Base-by-base conservation (phyloP, 2,797 vertebrate genomes). In the Acanthurus leucopareius region DNA sequence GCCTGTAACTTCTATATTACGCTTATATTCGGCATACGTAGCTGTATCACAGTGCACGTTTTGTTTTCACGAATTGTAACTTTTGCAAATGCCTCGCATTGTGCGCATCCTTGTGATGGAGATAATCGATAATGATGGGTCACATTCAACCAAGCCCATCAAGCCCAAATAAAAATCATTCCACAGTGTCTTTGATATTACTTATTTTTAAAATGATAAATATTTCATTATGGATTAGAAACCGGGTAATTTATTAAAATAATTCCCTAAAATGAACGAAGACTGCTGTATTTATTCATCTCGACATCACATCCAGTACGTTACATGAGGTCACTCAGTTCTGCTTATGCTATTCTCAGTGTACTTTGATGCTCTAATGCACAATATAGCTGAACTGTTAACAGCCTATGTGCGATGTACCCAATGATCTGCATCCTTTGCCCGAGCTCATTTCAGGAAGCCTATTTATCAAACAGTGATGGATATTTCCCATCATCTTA, bases 21-120 rank as follows among this genome's bases (percentile, higher is more conserved):
- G 1, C 4, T 15, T 35, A n/a, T 32, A 5, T 58, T 19, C 3
- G 1, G 4, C 20, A 3, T 17, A 42, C n/a, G 5, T 13, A 19
- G 4, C 28, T 9, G 40, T 42, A 9, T 45, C 54, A 4, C 7
- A 5, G 6, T 35, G 53, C 17, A 16, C n/a, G 42, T 15, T n/a
- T 22, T 54, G 17, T 25, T 22, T 38, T 8, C 3, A 7, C 19
- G 10, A 25, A 25, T 15, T 15, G 1, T 5, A 38, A 54, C 28
- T 42, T 62, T 49, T 10, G 7, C 10, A 38, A 69, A n/a, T 28
- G 42, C 8, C 10, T 16, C 1, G 1, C 38, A 1, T 19, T 54
- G 20, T 54, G 28, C 42, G 51, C 19, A 11, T 49, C n/a, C 32
- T 49, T 7, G 40, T 20, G 32, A 10, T 76, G 74, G 16, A 75